A percentile compares a stretch with the other conserved stretches of the same genome.
Evolutionary conservation across 1,140 invertebrate genomes (phyloP).

Genomic region (Heliothis subflexa): DNA sequence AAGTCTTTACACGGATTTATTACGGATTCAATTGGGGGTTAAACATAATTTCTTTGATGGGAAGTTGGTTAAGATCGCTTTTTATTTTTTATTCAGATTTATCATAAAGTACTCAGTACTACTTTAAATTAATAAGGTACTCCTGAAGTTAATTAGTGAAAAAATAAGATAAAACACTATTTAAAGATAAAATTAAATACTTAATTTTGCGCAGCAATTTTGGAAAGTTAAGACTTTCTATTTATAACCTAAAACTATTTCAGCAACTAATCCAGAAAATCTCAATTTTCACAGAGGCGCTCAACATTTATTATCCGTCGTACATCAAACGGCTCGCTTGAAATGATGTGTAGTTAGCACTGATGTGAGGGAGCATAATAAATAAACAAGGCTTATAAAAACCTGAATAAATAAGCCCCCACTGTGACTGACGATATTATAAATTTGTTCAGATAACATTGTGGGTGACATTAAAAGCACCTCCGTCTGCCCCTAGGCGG

Average conservation of each 20-base stretch:
- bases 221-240: no score
- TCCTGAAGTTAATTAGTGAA: no score
- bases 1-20: constrained; percentile 34
- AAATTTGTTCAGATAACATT: constrained; percentile 47
- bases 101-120: no score
- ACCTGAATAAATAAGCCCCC: constrained; percentile 40
- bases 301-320: constrained; percentile 33
- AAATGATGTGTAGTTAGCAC: constrained; percentile 36
- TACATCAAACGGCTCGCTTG: constrained; percentile 24
- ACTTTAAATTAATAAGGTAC: no score
- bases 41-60: neutral
- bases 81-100: no score
- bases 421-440: constrained; percentile 46
- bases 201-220: no score
- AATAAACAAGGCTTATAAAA: constrained; percentile 45
- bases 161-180: no score
- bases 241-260: neutral
- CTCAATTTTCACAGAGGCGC: constrained; percentile 18
- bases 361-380: constrained; percentile 20
- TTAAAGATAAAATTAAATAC: no score
- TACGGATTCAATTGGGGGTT: constrained; percentile 16
- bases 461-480: constrained; percentile 48
- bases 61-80: neutral
- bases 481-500: constrained; percentile 34
- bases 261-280: constrained; percentile 2